Evolutionary conservation across 2,888 invertebrate genomes (phyloP).

Genomic region (Lasioglossum lativentre): DNA sequence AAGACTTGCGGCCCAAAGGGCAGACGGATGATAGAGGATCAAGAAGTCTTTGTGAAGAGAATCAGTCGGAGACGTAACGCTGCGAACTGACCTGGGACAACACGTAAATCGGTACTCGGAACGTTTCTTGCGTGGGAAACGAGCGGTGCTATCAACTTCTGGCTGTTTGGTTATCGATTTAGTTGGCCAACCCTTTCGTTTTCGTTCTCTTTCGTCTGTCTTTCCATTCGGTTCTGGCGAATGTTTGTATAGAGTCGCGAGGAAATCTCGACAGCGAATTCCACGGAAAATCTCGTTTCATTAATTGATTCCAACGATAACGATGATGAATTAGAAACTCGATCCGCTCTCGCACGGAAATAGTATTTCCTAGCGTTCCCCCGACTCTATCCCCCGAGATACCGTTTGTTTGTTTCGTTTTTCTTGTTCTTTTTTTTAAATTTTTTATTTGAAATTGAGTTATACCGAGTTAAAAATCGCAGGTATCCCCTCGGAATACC

Average conservation of each 20-base stretch:
- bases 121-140: slow-evolving; percentile 30
- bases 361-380: neutral
- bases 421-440: slow-evolving; percentile 10
- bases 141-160: slow-evolving; percentile 53
- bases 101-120: slow-evolving; percentile 50
- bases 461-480: slow-evolving; percentile 47
- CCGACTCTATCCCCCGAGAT: neutral
- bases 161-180: slow-evolving; percentile 53
- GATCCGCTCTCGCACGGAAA: neutral
- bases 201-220: slow-evolving; percentile 26
- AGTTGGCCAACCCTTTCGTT: slow-evolving; percentile 39
- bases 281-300: neutral
- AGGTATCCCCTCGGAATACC: slow-evolving; percentile 43
- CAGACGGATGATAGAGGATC: slow-evolving; percentile 8
- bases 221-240: slow-evolving; percentile 9
- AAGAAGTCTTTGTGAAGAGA: slow-evolving; percentile 29
- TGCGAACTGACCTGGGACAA: slow-evolving; percentile 51
- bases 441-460: slow-evolving; percentile 22
- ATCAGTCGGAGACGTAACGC: slow-evolving; percentile 34
- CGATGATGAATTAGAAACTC: neutral
- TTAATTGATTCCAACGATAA: neutral
- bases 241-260: slow-evolving; percentile 7
- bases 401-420: slow-evolving; percentile 19
- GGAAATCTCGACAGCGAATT: neutral
- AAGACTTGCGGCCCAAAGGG: slow-evolving; percentile 2